phyloP scores from a whole-genome alignment of 1,140 invertebrate species.

The Trichonephila clavata region DNA sequence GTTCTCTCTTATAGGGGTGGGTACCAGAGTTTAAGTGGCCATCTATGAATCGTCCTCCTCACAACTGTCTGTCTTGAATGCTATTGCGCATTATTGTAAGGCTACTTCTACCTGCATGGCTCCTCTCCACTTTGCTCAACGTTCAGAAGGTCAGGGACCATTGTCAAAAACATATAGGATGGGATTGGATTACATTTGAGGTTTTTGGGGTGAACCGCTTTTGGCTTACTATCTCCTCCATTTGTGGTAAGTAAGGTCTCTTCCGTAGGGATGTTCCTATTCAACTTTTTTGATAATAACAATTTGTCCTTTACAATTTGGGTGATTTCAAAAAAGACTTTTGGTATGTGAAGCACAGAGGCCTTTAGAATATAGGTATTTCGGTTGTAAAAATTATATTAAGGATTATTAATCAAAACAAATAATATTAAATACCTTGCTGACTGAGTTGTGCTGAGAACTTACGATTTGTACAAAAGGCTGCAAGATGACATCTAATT shows the following conservation, averaged over 20 bases:
- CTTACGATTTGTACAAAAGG: too few species aligned
- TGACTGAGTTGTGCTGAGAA: too few species aligned
- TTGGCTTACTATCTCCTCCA: neutral
- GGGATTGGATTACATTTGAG: conserved; percentile 34
- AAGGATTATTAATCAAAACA: too few species aligned
- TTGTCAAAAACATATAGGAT: conserved; percentile 33
- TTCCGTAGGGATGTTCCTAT: neutral
- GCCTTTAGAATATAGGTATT: neutral
- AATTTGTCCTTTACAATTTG: neutral
- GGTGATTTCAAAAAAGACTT: neutral
- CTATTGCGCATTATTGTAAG: conserved; percentile 4
- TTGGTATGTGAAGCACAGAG: neutral
- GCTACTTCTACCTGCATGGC: conserved; percentile 14
- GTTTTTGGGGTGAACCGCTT: conserved; percentile 43
- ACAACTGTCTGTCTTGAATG: conserved; percentile 2
- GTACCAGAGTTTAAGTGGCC: conserved; percentile 45
- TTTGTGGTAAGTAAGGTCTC: neutral
- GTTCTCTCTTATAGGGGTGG: neutral
- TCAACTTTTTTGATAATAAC: neutral
- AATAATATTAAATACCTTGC: too few species aligned
- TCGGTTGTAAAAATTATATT: too few species aligned
- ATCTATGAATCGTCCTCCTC: conserved; percentile 22
- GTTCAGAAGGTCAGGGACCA: conserved; percentile 8
- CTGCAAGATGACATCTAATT: too few species aligned
- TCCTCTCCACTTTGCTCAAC: neutral